These are phyloP conservation scores for Cantharis rustica DNA, from an alignment of 2,888 invertebrate genomes.

Conservation along the genomic window DNA sequence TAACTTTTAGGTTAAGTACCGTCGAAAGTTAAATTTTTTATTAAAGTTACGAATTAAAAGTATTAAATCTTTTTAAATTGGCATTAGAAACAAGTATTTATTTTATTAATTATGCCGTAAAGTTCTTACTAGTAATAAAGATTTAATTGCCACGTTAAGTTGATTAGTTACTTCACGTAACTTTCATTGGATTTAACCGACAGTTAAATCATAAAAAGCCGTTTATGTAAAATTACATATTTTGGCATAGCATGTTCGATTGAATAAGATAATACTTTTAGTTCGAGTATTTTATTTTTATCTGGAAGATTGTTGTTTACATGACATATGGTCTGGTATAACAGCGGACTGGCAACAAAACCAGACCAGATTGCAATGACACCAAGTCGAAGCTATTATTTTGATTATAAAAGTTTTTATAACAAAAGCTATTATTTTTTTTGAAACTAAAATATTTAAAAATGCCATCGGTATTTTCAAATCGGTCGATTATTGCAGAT, in stretches of 20 bases:
- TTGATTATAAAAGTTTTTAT: neutral
- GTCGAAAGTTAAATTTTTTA: neutral
- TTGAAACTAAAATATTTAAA: neutral
- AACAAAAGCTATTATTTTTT: neutral
- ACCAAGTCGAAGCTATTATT: neutral
- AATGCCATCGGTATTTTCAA: neutral
- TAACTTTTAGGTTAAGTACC: neutral
- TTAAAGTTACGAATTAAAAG: neutral
- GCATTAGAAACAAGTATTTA: neutral
- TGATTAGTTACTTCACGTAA: neutral
- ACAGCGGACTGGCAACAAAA: neutral
- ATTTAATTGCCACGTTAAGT: neutral
- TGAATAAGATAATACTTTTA: neutral
- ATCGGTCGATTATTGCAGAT: neutral
- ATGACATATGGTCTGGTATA: constrained; percentile 2
- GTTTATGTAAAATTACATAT: neutral
- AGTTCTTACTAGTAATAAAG: neutral
- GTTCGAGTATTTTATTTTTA: neutral
- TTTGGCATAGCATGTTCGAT: neutral
- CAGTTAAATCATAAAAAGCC: too few species aligned
- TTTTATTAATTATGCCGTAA: neutral
- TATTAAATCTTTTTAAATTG: neutral
- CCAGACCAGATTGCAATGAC: neutral
- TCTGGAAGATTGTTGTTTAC: neutral
- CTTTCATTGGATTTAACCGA: neutral